These are phyloP conservation scores for Bombyx mori DNA, from an alignment of 1,140 invertebrate species.

Conservation along the genomic window DNA sequence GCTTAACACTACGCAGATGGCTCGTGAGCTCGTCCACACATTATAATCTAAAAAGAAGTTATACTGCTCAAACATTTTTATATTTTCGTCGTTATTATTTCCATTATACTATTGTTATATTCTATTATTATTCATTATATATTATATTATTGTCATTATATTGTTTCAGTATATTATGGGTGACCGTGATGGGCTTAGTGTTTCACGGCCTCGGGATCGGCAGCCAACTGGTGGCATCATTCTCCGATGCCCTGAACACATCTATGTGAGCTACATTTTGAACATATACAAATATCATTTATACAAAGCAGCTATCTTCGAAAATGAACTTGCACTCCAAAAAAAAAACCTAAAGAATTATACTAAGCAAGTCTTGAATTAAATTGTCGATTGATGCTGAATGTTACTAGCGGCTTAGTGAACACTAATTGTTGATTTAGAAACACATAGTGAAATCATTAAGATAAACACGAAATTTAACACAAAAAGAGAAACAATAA, in stretches of 20 bases:
- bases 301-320: conserved; percentile 3
- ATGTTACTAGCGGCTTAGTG: no score
- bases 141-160: neutral
- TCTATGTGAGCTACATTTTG: conserved; percentile 70
- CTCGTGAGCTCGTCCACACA: no score
- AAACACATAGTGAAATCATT: no score
- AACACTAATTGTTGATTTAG: no score
- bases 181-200: conserved; percentile 79
- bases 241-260: conserved; percentile 83
- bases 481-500: no score
- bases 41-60: no score
- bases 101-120: no score
- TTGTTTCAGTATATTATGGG: conserved; percentile 73
- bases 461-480: no score
- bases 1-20: no score
- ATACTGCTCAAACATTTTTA: neutral
- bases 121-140: no score
- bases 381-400: no score
- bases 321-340: neutral
- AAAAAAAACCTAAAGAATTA: neutral
- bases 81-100: neutral
- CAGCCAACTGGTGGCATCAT: conserved; percentile 85
- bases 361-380: no score
- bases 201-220: conserved; percentile 85
- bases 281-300: neutral